Conservation (phyloP, 2,797 vertebrate species). For the Philypnodon macrostomus region DNA sequence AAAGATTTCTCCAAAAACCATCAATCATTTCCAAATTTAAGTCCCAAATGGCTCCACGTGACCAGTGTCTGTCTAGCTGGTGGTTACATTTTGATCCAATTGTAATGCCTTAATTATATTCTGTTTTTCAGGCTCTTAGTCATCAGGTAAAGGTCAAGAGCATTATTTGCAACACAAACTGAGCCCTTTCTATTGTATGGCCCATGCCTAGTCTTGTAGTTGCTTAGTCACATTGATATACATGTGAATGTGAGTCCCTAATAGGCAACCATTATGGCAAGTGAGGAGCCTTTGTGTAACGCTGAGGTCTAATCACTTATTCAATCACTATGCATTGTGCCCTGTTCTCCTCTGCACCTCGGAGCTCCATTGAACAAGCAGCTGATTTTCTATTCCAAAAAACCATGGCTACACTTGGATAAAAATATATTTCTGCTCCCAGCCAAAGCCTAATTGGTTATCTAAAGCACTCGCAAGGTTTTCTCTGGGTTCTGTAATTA, state of each 20-base stretch:
- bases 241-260: constrained; percentile 61
- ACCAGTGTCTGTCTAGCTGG: constrained; percentile 50
- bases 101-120: constrained; percentile 49
- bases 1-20: constrained; percentile 24
- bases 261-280: constrained; percentile 54
- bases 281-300: constrained; percentile 58
- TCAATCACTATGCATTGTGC: constrained; percentile 66
- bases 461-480: constrained; percentile 47
- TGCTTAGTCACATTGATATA: constrained; percentile 57
- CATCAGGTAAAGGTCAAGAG: constrained; percentile 66
- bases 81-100: constrained; percentile 60
- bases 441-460: constrained; percentile 45
- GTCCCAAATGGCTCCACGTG: constrained; percentile 35
- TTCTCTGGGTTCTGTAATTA: constrained; percentile 46
- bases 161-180: constrained; percentile 58
- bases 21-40: constrained; percentile 48
- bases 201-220: constrained; percentile 28
- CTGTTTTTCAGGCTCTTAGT: constrained; percentile 57
- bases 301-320: constrained; percentile 73
- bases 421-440: constrained; percentile 41
- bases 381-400: constrained; percentile 59
- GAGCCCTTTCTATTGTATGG: constrained; percentile 39
- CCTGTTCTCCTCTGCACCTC: constrained; percentile 35
- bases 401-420: constrained; percentile 53
- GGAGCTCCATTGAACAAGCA: constrained; percentile 30